Base-by-base conservation (phyloP, 2,113 vertebrate species). In the Hyperopisus bebe region DNA sequence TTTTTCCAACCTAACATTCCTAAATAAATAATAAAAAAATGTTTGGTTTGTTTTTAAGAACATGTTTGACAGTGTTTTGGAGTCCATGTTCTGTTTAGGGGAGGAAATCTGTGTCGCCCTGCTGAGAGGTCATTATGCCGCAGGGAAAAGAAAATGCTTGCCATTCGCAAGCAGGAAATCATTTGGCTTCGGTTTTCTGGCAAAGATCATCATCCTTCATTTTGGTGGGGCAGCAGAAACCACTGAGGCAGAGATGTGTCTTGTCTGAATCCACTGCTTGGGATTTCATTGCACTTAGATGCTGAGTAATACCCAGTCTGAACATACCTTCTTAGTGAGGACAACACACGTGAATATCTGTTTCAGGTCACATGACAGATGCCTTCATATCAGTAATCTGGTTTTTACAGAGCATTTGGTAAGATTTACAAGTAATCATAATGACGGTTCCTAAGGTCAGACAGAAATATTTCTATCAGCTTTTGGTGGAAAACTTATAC, bases 81-180 rank as follows among this genome's bases (percentile, higher is more conserved):
- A 88, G 87, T 5, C 87, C 35, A 66, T 66, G 42, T 83, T 21
- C 42, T 83, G 35, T 44, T 84, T 47, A 44, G 17, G 19, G 82
- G 82, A 84, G 82, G 82, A 44, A 84, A 44, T 84, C 82, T 84
- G 47, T 46, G 70, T 89, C 11, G 3, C 87, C 55, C 39, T 31
- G 55, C 58, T 70, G 42, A 70, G 58, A n/a, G 42, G 58, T 88
- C 87, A 88, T 74, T 88, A 88, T 70, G 88, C 42, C 21, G 44
- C 24, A 31, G 62, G 88, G 88, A 42, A 19, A 47, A 44, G 39
- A 84, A 53, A 50, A 48, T 31, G 51, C 46, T 89, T 62, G 39
- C 51, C 89, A 84, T 89, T 89, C 77, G 85, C 80, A 85, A 89
- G 84, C 89, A 85, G 89, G 89, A 89, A 89, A 89, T 62, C 42